Percentiles rank a stretch among this genome's conserved stretches.
phyloP scores from a whole-genome alignment of 2,113 vertebrate species.

The Coryphaenoides rupestris region DNA sequence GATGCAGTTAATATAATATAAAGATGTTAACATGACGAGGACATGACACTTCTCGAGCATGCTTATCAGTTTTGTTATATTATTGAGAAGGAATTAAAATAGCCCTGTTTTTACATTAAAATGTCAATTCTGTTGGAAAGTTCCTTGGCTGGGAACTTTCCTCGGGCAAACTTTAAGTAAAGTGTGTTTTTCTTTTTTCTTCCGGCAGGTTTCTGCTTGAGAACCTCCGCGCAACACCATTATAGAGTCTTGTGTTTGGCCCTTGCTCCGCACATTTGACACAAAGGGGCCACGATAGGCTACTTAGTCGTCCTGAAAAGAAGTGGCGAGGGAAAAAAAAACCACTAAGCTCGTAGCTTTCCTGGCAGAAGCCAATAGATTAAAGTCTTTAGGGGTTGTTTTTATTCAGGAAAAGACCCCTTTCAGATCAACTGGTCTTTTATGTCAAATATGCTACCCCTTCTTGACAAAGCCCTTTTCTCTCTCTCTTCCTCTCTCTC shows the following conservation, averaged over 20 bases:
- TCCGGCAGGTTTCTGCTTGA: background rate
- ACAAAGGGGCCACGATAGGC: background rate
- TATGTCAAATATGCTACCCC: background rate
- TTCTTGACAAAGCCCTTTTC: background rate
- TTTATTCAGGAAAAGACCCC: background rate
- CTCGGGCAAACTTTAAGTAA: background rate
- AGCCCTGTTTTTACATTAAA: too few species aligned
- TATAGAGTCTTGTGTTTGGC: background rate
- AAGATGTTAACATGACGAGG: too few species aligned
- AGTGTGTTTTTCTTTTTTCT: too few species aligned
- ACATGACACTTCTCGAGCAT: too few species aligned
- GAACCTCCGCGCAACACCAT: background rate
- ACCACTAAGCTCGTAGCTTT: background rate
- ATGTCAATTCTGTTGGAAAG: too few species aligned
- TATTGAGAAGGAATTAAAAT: too few species aligned
- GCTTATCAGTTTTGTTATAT: too few species aligned
- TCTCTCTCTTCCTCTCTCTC: background rate
- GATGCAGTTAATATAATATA: too few species aligned
- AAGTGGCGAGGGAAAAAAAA: background rate
- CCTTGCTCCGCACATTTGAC: background rate
- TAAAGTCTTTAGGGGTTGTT: background rate
- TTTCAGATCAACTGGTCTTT: background rate
- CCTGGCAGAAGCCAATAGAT: background rate
- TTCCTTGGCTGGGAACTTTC: background rate
- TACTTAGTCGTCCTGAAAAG: background rate